Conservation (phyloP, 2,888 invertebrate genomes). For the Zootermopsis nevadensis region DNA sequence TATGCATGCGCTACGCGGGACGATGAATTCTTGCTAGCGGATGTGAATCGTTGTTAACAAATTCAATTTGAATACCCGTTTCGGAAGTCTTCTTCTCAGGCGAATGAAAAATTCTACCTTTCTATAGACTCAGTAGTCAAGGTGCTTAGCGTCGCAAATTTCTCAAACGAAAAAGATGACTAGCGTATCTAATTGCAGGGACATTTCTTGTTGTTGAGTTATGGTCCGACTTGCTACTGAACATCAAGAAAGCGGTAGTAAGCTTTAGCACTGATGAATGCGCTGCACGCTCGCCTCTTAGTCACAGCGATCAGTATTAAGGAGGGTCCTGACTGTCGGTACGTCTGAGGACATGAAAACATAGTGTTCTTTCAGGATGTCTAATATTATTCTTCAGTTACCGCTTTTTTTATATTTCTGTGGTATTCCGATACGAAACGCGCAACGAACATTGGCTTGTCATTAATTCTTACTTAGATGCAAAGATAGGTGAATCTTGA, state of each 20-base stretch:
- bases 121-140: not conserved
- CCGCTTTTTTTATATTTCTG: too few species aligned
- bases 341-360: not conserved
- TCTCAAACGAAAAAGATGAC: not conserved
- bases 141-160: slow-evolving; percentile 7
- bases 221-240: not conserved
- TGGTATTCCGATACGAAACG: too few species aligned
- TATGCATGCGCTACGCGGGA: too few species aligned
- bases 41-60: not conserved
- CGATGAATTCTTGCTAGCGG: not conserved
- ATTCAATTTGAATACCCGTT: not conserved
- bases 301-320: slow-evolving; percentile 1
- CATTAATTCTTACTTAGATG: too few species aligned
- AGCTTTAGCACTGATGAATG: slow-evolving; percentile 1
- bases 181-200: not conserved
- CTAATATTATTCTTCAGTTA: not conserved
- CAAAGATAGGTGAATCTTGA: too few species aligned
- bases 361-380: not conserved
- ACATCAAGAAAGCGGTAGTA: not conserved
- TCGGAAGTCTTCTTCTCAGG: not conserved
- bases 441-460: too few species aligned
- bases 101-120: not conserved
- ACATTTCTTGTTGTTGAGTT: slow-evolving; percentile 5
- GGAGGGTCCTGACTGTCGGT: not conserved
- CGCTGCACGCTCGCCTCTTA: not conserved